Percentiles rank a stretch among this genome's conserved stretches.
phyloP scores from a whole-genome alignment of 2,888 invertebrate species.

The Aphrophora alni region DNA sequence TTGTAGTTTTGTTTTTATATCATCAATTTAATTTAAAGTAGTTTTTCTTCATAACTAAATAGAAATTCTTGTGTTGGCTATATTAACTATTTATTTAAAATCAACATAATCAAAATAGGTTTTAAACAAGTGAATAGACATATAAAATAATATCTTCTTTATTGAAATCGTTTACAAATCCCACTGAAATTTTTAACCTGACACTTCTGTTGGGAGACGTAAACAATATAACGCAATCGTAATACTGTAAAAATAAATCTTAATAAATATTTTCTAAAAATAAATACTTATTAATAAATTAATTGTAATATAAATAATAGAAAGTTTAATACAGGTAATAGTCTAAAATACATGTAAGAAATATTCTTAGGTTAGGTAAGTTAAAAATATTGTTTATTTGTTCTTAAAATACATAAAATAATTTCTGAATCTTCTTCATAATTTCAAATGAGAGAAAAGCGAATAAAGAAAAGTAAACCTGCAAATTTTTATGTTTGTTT shows the following conservation, averaged over 20 bases:
- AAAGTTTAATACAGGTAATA: not conserved
- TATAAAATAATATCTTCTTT: not conserved
- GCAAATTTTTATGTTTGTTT: no score
- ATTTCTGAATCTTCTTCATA: no score
- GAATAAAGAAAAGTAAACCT: no score
- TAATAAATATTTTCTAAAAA: not conserved
- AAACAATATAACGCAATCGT: not conserved
- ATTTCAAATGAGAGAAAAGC: no score
- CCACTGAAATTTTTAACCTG: not conserved
- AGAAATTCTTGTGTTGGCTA: no score
- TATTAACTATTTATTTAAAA: no score
- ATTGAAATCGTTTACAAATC: conserved; percentile 6
- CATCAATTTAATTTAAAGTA: no score
- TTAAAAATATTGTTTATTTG: no score
- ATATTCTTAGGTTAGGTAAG: not conserved
- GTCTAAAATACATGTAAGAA: not conserved
- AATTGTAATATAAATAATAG: not conserved
- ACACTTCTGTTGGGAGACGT: not conserved
- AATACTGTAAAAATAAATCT: not conserved
- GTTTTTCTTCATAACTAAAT: no score
- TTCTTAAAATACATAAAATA: no score
- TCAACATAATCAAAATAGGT: no score
- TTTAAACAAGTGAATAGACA: conserved; percentile 65
- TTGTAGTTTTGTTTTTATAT: no score
- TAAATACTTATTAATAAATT: not conserved